Evolutionary conservation across 2,797 vertebrate species (phyloP).

Genomic region (Streptopelia turtur): DNA sequence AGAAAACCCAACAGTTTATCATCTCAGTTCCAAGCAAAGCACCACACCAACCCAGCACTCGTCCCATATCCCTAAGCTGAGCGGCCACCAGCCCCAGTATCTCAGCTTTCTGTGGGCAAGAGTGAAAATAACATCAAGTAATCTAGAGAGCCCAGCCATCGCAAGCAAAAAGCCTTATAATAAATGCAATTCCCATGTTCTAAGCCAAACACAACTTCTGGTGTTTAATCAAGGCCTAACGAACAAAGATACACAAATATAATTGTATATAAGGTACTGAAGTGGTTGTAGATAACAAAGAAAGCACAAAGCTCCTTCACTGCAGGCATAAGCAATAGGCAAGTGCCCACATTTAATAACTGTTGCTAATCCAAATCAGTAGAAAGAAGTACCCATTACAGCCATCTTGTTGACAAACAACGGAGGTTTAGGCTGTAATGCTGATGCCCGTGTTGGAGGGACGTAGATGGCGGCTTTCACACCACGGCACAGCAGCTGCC

Average conservation of each 20-base stretch:
- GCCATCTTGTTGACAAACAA: neutral
- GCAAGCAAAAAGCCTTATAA: neutral
- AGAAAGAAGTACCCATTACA: neutral
- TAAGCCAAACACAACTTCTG: neutral
- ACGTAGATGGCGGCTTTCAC: neutral
- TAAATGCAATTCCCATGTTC: neutral
- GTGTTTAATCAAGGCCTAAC: neutral
- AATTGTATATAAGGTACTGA: neutral
- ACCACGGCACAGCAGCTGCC: neutral
- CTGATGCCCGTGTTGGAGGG: neutral
- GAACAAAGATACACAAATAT: neutral
- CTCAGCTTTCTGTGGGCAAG: neutral
- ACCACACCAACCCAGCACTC: neutral
- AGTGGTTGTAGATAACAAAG: neutral
- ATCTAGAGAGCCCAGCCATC: neutral
- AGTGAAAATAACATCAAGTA: neutral
- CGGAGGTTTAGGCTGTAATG: neutral
- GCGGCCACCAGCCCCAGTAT: neutral
- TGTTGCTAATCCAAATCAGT: neutral
- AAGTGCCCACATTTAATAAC: neutral
- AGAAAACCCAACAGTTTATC: neutral
- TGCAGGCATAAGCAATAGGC: neutral
- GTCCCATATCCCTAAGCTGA: neutral
- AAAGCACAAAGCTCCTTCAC: neutral
- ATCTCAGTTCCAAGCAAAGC: neutral